Conservation (phyloP, 2,113 vertebrate genomes). For the Dryoscopus gambensis region DNA sequence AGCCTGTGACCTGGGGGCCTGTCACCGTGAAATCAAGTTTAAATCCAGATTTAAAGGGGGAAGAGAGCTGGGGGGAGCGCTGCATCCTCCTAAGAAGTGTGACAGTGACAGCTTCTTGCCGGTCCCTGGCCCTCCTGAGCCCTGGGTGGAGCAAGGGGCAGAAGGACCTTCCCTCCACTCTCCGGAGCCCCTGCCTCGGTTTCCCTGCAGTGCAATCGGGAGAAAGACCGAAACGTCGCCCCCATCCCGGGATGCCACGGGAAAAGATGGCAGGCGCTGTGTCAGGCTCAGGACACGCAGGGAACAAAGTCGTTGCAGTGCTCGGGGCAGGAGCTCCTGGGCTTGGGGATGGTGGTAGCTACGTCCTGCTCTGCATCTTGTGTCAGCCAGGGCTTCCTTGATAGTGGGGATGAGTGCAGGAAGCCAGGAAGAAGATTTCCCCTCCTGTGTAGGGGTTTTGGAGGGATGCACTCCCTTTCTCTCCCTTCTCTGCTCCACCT, state of each 20-base stretch:
- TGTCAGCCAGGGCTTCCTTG: not conserved
- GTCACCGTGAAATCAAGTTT: slow-evolving; percentile 70
- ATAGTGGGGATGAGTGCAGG: fast-evolving
- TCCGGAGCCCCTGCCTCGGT: not conserved
- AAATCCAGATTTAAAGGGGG: slow-evolving; percentile 61
- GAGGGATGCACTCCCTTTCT: not conserved
- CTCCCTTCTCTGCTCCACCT: not conserved
- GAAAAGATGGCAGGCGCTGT: not conserved
- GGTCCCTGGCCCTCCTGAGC: not conserved
- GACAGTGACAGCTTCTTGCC: slow-evolving; percentile 5
- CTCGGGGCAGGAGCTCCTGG: not conserved
- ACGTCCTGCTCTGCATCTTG: not conserved
- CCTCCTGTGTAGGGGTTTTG: not conserved
- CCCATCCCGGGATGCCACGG: not conserved
- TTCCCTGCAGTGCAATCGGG: not conserved
- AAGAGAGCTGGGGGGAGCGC: not conserved
- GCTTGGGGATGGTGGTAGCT: not conserved
- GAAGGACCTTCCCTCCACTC: not conserved
- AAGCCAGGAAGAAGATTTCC: not conserved
- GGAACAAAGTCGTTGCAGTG: not conserved
- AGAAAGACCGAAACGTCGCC: not conserved
- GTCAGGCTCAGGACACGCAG: not conserved
- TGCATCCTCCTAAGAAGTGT: slow-evolving; percentile 35
- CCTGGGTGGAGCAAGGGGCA: slow-evolving; percentile 1
- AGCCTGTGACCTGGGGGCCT: slow-evolving; percentile 68